Percentiles rank a stretch among this genome's conserved stretches.
Conservation (phyloP, 2,113 vertebrate genomes). For the Trichechus manatus region DNA sequence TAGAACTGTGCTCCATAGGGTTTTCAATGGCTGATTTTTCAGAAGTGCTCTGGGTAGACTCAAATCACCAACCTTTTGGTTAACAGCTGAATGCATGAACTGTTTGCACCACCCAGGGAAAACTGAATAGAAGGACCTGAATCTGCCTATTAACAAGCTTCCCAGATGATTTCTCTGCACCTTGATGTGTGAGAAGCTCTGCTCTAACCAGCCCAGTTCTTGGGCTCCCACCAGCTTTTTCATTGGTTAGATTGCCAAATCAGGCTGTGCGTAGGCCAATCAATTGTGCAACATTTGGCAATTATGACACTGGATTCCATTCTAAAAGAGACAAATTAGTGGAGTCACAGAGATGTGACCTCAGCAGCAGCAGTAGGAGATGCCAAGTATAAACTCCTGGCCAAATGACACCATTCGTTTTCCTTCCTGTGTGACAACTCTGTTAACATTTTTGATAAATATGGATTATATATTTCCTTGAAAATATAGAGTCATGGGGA, state of each 20-base stretch:
- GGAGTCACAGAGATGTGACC: constrained; percentile 70
- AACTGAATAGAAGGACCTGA: background rate
- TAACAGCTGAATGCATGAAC: background rate
- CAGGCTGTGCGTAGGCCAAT: constrained; percentile 5
- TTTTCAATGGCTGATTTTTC: background rate
- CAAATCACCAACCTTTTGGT: background rate
- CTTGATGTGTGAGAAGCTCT: background rate
- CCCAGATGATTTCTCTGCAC: background rate
- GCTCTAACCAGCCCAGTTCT: background rate
- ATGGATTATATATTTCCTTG: constrained; percentile 66
- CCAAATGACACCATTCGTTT: constrained; percentile 67
- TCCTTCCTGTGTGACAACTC: constrained; percentile 68
- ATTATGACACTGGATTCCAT: constrained; percentile 80
- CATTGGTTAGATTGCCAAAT: constrained; percentile 21
- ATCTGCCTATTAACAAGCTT: background rate
- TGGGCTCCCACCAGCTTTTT: constrained; percentile 55
- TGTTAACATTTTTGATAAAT: constrained; percentile 80
- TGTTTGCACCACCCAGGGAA: background rate
- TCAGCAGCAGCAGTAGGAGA: constrained; percentile 18
- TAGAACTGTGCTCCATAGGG: background rate
- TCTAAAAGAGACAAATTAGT: constrained; percentile 79
- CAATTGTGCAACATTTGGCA: constrained; percentile 57
- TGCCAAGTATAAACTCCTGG: constrained; percentile 69
- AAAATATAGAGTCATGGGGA: constrained; percentile 72
- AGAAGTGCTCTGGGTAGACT: background rate